Conservation (phyloP, 1,140 invertebrate species). For the Pseudomyrmex pallidus region DNA sequence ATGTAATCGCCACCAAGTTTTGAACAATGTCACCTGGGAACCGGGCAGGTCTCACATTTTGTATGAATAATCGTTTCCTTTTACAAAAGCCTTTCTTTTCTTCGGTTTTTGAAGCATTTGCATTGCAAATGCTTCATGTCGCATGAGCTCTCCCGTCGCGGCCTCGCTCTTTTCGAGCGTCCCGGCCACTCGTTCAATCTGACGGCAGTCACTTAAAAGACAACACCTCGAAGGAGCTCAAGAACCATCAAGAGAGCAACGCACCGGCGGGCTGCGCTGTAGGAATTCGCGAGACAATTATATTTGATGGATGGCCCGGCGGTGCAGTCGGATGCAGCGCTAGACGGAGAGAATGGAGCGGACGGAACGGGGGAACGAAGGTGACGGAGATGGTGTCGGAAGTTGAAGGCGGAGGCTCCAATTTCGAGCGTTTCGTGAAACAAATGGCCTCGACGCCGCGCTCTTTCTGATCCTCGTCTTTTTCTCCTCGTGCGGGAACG, state of each 20-base stretch:
- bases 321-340: constrained; percentile 40
- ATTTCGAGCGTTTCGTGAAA: constrained; percentile 75
- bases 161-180: constrained; percentile 19
- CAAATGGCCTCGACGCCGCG: constrained; percentile 74
- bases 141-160: background rate
- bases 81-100: background rate
- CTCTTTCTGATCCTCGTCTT: constrained; percentile 37
- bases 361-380: constrained; percentile 13
- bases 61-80: constrained; percentile 8
- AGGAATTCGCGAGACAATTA: constrained; percentile 63
- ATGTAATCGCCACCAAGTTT: background rate
- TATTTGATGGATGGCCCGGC: constrained; percentile 63
- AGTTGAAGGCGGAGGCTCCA: constrained; percentile 59
- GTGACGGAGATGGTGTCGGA: constrained; percentile 27
- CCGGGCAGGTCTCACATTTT: background rate
- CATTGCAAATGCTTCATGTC: constrained; percentile 15
- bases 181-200: constrained; percentile 48
- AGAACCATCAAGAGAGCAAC: constrained; percentile 32
- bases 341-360: constrained; percentile 15
- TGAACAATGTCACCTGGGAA: too few relatives aligned
- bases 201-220: constrained; percentile 45
- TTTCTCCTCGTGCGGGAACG: constrained; percentile 23
- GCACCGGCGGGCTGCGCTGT: background rate
- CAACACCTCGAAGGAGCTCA: constrained; percentile 29
- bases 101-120: constrained; percentile 13